A percentile compares a stretch with the other conserved stretches of the same genome.
phyloP scores from a whole-genome alignment of 1,140 invertebrate species.

The Potamilus streckersoni region DNA sequence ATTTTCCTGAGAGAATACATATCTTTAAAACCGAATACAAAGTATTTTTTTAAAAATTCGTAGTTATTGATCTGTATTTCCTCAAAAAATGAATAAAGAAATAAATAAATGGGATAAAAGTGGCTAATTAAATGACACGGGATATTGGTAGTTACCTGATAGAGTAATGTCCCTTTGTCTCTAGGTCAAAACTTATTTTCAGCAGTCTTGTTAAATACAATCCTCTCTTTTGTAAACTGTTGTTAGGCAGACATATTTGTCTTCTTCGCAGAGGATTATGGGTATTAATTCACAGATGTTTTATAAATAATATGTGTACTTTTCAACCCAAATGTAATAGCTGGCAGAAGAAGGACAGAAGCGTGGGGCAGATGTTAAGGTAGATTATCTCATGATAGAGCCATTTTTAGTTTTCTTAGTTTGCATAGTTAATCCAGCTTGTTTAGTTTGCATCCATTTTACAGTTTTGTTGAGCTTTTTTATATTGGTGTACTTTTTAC shows the following conservation, averaged over 20 bases:
- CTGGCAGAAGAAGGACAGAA: conserved; percentile 23
- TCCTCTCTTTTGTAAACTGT: not conserved
- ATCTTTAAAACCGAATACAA: too few species aligned
- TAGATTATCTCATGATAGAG: not conserved
- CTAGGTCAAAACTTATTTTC: not conserved
- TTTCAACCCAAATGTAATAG: conserved; percentile 4
- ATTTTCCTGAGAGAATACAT: too few species aligned
- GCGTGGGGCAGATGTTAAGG: conserved; percentile 24
- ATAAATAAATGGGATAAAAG: too few species aligned
- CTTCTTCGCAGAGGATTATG: not conserved
- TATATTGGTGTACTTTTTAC: not conserved
- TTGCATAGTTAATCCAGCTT: not conserved
- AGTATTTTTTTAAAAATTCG: too few species aligned
- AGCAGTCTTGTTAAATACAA: not conserved
- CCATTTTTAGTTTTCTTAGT: not conserved
- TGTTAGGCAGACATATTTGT: not conserved
- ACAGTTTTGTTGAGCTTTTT: not conserved
- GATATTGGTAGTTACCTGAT: not conserved
- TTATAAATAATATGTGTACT: not conserved
- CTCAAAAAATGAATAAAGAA: too few species aligned
- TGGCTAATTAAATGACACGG: too few species aligned
- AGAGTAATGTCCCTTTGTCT: not conserved
- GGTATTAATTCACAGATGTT: not conserved
- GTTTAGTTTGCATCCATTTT: not conserved
- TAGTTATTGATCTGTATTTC: too few species aligned